Evolutionary conservation across 2,797 vertebrate genomes (phyloP).

Genomic region (Rhadinocentrus ornatus): DNA sequence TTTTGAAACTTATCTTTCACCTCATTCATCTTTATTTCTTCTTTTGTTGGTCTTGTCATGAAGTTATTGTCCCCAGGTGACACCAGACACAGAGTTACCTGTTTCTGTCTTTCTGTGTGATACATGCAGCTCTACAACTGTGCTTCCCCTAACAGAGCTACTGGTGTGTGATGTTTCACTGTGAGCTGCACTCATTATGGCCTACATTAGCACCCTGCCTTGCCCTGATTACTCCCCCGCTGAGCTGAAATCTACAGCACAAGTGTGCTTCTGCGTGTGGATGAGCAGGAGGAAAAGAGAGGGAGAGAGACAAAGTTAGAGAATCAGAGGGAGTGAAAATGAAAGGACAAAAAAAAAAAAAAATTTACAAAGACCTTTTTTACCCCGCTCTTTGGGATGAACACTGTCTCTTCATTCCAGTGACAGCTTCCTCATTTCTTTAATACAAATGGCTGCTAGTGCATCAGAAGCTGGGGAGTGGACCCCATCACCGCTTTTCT

Average conservation of each 20-base stretch:
- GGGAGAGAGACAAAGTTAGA: constrained; percentile 10
- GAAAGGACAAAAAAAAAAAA: constrained; percentile 6
- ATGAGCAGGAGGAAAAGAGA: constrained; percentile 5
- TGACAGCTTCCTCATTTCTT: constrained; percentile 91
- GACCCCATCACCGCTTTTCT: constrained; percentile 87
- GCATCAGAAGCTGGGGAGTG: constrained; percentile 87
- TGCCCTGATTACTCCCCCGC: constrained; percentile 82
- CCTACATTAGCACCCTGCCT: constrained; percentile 81
- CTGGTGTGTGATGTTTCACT: constrained; percentile 72
- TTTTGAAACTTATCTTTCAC: neutral
- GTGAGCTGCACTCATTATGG: constrained; percentile 78
- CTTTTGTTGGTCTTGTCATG: constrained; percentile 27
- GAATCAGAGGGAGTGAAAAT: constrained; percentile 23
- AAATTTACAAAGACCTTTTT: constrained; percentile 19
- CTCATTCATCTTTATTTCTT: neutral
- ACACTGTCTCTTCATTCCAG: constrained; percentile 82
- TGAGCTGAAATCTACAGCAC: constrained; percentile 67
- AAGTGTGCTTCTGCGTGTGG: constrained; percentile 37
- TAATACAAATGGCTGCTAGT: constrained; percentile 91
- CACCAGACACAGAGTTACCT: constrained; percentile 48
- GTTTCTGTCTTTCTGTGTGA: constrained; percentile 48
- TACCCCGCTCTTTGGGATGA: constrained; percentile 56
- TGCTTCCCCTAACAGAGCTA: constrained; percentile 46
- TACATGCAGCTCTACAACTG: constrained; percentile 48
- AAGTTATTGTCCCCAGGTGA: constrained; percentile 47